Conservation (phyloP, 2,113 vertebrate species). For the Cinclus mexicanus region DNA sequence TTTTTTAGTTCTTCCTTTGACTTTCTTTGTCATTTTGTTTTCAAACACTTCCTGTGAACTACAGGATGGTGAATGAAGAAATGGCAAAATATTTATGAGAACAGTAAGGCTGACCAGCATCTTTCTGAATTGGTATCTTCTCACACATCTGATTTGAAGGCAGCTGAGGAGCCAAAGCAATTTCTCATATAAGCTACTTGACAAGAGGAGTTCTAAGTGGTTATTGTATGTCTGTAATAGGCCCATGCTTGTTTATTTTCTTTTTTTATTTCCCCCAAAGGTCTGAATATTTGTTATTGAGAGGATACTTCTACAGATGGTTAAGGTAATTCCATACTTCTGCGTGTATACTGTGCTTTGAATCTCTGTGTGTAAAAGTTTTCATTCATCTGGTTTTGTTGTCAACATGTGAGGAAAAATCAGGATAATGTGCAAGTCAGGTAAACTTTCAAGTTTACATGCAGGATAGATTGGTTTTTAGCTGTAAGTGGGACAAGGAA, state of each 20-base stretch:
- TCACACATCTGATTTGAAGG: not conserved
- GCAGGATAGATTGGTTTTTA: not conserved
- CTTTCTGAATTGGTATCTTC: not conserved
- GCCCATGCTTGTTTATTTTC: not conserved
- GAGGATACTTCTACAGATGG: not conserved
- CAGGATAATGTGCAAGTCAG: not conserved
- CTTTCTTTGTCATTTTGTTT: conserved; percentile 23
- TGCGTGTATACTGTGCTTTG: not conserved
- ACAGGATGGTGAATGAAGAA: not conserved
- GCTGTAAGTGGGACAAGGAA: not conserved
- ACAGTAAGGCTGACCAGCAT: not conserved
- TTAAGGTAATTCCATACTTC: not conserved
- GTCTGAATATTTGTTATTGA: not conserved
- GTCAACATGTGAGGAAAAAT: not conserved
- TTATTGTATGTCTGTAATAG: not conserved
- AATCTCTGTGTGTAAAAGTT: not conserved
- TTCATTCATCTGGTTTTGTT: not conserved
- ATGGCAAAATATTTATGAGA: not conserved
- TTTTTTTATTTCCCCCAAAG: not conserved
- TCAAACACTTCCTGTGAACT: not conserved
- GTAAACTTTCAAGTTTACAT: not conserved
- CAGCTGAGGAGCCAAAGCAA: not conserved
- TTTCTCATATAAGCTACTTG: not conserved
- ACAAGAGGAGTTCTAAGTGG: not conserved
- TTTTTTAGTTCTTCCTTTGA: not conserved